A percentile compares a stretch with the other conserved stretches of the same genome.
These are phyloP conservation scores for Pygoscelis antarcticus DNA, from an alignment of 2,113 vertebrate species.

Conservation along the genomic window DNA sequence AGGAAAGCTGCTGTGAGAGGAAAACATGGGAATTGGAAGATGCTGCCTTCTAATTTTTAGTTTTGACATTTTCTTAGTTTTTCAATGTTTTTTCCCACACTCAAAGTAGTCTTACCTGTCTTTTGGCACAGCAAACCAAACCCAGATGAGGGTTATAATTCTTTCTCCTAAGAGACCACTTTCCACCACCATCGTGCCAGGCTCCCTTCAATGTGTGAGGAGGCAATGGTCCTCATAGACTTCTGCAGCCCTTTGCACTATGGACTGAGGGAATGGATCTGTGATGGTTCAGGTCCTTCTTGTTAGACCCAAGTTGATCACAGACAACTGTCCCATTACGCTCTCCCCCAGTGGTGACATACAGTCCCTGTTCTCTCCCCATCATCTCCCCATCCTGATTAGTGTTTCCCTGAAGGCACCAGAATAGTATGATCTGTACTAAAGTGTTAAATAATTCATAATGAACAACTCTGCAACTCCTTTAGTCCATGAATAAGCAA, in stretches of 20 bases:
- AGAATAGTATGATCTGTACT: background rate
- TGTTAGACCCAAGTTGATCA: background rate
- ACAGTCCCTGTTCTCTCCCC: background rate
- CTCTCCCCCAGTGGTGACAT: background rate
- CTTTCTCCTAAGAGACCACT: background rate
- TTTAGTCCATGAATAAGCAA: background rate
- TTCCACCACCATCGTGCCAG: background rate
- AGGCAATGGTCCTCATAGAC: background rate
- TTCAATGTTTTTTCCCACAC: background rate
- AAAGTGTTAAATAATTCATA: background rate
- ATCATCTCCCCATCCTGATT: background rate
- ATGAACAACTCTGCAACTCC: background rate
- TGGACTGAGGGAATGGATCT: background rate
- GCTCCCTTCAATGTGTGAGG: background rate
- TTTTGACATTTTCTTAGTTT: background rate
- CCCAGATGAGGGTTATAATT: background rate
- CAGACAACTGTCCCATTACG: background rate
- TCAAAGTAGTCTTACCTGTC: background rate
- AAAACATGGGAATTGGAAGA: background rate
- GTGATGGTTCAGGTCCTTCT: background rate
- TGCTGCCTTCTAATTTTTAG: background rate
- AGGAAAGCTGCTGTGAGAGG: background rate
- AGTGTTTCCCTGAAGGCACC: background rate
- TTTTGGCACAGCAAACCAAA: background rate
- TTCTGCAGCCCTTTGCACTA: background rate